Evolutionary conservation across 2,888 invertebrate genomes (phyloP), one percentile per base, ranked within the genome.

Genomic region (Macaria liturata): DNA sequence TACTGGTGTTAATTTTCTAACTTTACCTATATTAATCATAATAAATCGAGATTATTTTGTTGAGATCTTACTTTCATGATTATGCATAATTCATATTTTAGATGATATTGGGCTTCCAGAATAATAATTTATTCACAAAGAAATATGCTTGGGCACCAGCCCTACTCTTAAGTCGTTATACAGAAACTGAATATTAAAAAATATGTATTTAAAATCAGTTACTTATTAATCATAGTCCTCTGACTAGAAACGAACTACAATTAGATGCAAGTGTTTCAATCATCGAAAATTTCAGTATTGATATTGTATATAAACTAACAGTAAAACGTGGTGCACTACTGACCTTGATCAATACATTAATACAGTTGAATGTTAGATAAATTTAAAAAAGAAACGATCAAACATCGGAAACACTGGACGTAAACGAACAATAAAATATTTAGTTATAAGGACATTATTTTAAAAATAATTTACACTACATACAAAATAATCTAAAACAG

Each of bases 221-320:
- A 84, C 78, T 83, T 77, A 87, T 83, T 85, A 83, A 84, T 84
- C 78, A 80, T 88, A 89, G 88, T 89, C 87, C 79, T 78, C 74
- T 89, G 90, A 91, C 91, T 90, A 91, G 91, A 91, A 87, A 88
- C 80, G 76, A 83, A 82, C 80, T 83, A 84, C 76, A 84, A 83
- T 83, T 83, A 80, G 34, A 37, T 37, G 34, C 61, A 57, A 62
- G 59, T 65, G 59, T 74, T 75, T 72, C 72, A 76, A 76, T 72
- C 67, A 68, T 76, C 75, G 75, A 76, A 72, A 80, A 83, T 83
- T 83, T 83, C 76, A 74, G 42, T 71, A 77, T 69, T 70, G 76
- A 75, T 76, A 77, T 72, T 76, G 76, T 75, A 78, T 75, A 70
- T 71, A 75, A 80, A 76, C 76, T 80, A 84, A 85, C 71, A 76